phyloP scores from a whole-genome alignment of 2,888 invertebrate genomes.

The Machimus atricapillus region DNA sequence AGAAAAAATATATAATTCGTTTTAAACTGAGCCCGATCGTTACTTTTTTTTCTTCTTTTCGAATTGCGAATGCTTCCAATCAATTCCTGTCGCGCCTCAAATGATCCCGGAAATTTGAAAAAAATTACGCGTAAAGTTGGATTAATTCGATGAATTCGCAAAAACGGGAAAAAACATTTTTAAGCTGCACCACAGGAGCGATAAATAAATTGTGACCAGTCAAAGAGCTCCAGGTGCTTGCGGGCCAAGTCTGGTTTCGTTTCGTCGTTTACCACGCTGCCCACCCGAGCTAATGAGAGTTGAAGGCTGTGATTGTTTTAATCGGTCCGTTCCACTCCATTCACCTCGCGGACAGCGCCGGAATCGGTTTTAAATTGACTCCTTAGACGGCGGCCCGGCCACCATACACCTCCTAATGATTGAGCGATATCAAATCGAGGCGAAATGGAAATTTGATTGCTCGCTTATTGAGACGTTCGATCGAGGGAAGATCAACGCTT shows the following conservation, averaged over 20 bases:
- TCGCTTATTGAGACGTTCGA: background rate
- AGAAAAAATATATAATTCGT: background rate
- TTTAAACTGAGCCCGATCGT: background rate
- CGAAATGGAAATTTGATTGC: background rate
- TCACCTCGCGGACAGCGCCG: background rate
- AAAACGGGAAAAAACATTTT: background rate
- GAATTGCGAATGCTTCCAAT: background rate
- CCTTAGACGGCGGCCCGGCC: background rate
- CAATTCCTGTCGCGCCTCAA: background rate
- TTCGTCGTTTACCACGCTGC: background rate
- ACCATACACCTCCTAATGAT: background rate
- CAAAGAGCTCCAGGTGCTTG: background rate
- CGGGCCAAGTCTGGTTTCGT: background rate
- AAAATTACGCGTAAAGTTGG: background rate
- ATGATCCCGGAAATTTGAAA: background rate
- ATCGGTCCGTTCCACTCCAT: background rate
- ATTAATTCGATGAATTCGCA: background rate
- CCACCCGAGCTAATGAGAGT: background rate
- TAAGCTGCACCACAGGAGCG: background rate
- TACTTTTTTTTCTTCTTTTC: background rate
- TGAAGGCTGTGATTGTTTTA: slow-evolving; percentile 4
- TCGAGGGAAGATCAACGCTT: background rate
- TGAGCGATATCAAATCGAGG: background rate
- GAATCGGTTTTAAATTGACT: slow-evolving; percentile 5
- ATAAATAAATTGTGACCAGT: background rate